phyloP scores from a whole-genome alignment of 1,140 invertebrate species.

The Drosophila kanapiae region DNA sequence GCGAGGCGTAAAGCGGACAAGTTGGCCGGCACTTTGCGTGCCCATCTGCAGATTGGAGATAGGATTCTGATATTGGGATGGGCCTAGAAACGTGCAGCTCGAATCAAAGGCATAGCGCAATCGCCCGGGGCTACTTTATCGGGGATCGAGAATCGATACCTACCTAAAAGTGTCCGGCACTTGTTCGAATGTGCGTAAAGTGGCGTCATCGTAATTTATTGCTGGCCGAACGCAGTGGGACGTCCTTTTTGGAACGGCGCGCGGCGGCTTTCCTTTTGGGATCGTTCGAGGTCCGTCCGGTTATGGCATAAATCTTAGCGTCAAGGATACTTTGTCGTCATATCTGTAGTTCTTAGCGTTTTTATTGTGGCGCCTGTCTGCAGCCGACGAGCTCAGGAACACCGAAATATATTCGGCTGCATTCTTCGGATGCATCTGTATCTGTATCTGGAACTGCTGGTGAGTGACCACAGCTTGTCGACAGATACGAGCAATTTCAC shows the following conservation, averaged over 20 bases:
- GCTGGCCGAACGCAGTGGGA: slow-evolving; percentile 73
- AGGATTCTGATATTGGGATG: slow-evolving; percentile 1
- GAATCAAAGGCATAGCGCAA: slow-evolving; percentile 72
- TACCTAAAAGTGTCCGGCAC: slow-evolving; percentile 83
- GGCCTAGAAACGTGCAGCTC: neutral
- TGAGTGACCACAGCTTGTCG: slow-evolving; percentile 80
- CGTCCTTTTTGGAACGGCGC: slow-evolving; percentile 60
- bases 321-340: slow-evolving; percentile 84
- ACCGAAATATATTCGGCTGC: slow-evolving; percentile 39
- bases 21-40: slow-evolving; percentile 78
- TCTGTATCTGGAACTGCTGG: slow-evolving; percentile 38
- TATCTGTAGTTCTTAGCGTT: slow-evolving; percentile 76
- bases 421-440: slow-evolving; percentile 43
- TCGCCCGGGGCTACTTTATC: slow-evolving; percentile 62
- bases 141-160: slow-evolving; percentile 47
- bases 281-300: slow-evolving; percentile 7
- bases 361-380: slow-evolving; percentile 83
- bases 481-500: slow-evolving; percentile 85
- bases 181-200: slow-evolving; percentile 83
- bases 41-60: slow-evolving; percentile 32
- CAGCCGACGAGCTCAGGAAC: slow-evolving; percentile 19
- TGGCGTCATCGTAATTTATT: slow-evolving; percentile 84
- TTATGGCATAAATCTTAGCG: slow-evolving; percentile 77
- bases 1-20: slow-evolving; percentile 76
- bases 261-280: slow-evolving; percentile 42